These are phyloP conservation scores for Netelia inedita DNA, from an alignment of 2,888 invertebrate genomes.

Conservation along the genomic window DNA sequence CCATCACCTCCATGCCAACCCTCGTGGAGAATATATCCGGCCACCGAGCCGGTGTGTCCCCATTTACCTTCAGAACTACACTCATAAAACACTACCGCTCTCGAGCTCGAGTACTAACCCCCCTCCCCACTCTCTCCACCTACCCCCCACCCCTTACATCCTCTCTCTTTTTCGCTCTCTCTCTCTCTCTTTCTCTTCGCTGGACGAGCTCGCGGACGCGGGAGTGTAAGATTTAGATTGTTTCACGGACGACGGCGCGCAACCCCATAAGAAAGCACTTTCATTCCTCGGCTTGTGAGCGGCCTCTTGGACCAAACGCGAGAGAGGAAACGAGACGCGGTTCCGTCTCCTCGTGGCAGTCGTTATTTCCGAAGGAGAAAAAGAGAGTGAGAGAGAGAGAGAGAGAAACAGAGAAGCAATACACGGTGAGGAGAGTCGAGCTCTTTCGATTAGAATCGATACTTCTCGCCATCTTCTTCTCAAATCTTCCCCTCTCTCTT, in stretches of 20 bases:
- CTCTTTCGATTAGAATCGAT: constrained; percentile 70
- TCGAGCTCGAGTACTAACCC: constrained; percentile 17
- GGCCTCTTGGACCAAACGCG: constrained; percentile 46
- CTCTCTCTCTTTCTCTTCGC: not conserved
- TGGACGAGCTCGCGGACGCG: constrained; percentile 34
- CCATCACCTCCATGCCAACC: not conserved
- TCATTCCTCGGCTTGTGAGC: constrained; percentile 68
- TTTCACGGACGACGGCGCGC: constrained; percentile 71
- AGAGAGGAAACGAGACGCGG: constrained; percentile 39
- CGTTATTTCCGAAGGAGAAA: constrained; percentile 60
- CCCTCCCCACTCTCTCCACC: constrained; percentile 3
- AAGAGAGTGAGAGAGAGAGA: constrained; percentile 31
- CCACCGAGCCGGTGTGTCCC: constrained; percentile 59
- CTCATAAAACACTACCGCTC: constrained; percentile 70
- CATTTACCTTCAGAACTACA: constrained; percentile 72
- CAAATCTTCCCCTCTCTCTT: not conserved
- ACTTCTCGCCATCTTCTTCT: constrained; percentile 63
- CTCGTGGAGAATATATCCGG: constrained; percentile 55
- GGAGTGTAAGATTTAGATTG: constrained; percentile 74
- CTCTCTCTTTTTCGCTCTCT: not conserved
- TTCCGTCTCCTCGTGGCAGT: constrained; percentile 47
- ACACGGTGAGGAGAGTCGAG: constrained; percentile 27
- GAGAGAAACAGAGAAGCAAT: constrained; percentile 44
- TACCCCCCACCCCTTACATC: not conserved
- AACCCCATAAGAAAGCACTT: constrained; percentile 73